These are phyloP conservation scores for Ceratitis capitata DNA, from an alignment of 1,140 invertebrate genomes.

Conservation along the genomic window DNA sequence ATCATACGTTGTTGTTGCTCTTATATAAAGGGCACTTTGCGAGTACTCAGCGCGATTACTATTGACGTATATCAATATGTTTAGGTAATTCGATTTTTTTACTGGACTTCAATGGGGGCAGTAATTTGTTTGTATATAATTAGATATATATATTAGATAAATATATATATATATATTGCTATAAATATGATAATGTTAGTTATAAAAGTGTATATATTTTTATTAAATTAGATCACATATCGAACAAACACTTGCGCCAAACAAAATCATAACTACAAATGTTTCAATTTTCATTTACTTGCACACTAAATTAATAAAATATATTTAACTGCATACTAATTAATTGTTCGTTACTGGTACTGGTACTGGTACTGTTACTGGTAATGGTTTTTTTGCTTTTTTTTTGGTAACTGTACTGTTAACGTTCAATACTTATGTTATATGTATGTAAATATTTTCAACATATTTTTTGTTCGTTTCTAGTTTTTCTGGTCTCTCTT, in stretches of 20 bases:
- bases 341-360: slow-evolving; percentile 6
- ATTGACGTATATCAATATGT: no score
- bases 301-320: slow-evolving; percentile 21
- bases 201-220: not conserved
- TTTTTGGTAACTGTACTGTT: slow-evolving; percentile 21
- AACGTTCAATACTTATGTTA: slow-evolving; percentile 36
- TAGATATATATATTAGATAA: not conserved
- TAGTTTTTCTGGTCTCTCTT: not conserved
- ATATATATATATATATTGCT: not conserved
- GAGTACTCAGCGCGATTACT: not conserved
- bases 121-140: no score
- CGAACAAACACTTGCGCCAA: slow-evolving; percentile 5
- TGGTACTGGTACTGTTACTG: slow-evolving; percentile 4
- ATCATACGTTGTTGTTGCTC: not conserved
- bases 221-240: not conserved
- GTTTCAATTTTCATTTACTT: not conserved
- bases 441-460: slow-evolving; percentile 15
- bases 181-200: not conserved
- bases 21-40: not conserved
- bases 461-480: not conserved
- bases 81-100: no score
- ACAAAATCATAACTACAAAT: slow-evolving; percentile 19
- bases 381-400: no score
- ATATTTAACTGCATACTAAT: slow-evolving; percentile 18
- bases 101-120: no score